A percentile compares a stretch with the other conserved stretches of the same genome.
Conservation (phyloP, 2,797 vertebrate species). For the Smutsia temminckii region DNA sequence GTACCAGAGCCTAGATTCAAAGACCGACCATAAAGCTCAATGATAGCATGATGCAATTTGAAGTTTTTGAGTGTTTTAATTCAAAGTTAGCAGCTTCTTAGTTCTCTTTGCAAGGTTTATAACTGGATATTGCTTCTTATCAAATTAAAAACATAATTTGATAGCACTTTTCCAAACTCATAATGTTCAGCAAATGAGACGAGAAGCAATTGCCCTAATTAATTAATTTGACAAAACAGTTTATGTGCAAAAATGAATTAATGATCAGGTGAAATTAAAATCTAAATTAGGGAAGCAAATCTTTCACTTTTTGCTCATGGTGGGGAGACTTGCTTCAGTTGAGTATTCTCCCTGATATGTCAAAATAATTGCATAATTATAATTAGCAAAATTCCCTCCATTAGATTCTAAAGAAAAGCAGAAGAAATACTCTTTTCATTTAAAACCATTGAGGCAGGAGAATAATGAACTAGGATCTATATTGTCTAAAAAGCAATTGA, state of each 20-base stretch:
- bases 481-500: constrained; percentile 38
- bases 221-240: constrained; percentile 71
- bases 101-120: constrained; percentile 42
- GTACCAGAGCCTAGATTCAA: neutral
- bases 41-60: neutral
- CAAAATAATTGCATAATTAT: constrained; percentile 32
- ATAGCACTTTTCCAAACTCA: constrained; percentile 40
- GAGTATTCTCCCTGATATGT: constrained; percentile 26
- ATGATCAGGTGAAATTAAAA: constrained; percentile 69
- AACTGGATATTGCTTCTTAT: constrained; percentile 48
- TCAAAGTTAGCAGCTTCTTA: constrained; percentile 35
- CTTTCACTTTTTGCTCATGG: constrained; percentile 26
- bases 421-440: neutral
- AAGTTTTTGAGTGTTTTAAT: neutral
- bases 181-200: constrained; percentile 49
- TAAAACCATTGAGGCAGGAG: neutral
- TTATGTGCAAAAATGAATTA: constrained; percentile 60
- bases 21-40: neutral
- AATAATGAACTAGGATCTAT: neutral
- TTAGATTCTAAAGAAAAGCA: constrained; percentile 34
- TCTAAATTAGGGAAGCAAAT: constrained; percentile 51
- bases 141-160: constrained; percentile 66
- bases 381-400: constrained; percentile 43
- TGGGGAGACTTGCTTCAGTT: constrained; percentile 19
- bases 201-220: constrained; percentile 67